Conservation (phyloP, 2,888 invertebrate genomes). For the Eupeodes latifasciatus region DNA sequence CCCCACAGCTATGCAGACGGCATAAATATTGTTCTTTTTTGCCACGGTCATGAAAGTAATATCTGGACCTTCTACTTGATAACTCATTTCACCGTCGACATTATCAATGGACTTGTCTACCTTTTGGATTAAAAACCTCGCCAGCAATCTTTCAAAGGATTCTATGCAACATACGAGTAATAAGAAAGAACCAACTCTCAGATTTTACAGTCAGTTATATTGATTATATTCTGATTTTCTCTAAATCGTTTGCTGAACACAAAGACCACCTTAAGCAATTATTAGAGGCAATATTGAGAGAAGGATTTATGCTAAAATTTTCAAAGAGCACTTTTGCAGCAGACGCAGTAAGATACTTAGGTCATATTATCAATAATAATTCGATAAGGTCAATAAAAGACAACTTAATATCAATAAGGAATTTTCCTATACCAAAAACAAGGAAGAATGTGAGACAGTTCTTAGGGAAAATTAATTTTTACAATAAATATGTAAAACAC, state of each 20-base stretch:
- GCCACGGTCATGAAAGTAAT: too few relatives aligned
- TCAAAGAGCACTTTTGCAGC: neutral
- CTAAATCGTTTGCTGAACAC: slow-evolving; percentile 1
- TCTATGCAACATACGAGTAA: slow-evolving; percentile 71
- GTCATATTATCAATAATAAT: slow-evolving; percentile 1
- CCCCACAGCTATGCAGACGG: too few relatives aligned
- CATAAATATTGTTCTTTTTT: too few relatives aligned
- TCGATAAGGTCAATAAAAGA: neutral
- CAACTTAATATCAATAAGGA: slow-evolving; percentile 5
- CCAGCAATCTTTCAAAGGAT: slow-evolving; percentile 74
- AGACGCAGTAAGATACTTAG: neutral
- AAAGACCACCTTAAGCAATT: too few relatives aligned
- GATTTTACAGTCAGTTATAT: slow-evolving; percentile 68
- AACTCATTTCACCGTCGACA: too few relatives aligned
- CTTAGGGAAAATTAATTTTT: slow-evolving; percentile 34
- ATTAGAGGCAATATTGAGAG: neutral
- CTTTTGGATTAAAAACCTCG: too few relatives aligned
- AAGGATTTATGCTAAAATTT: too few relatives aligned
- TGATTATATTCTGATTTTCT: slow-evolving; percentile 75
- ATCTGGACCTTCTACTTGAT: too few relatives aligned
- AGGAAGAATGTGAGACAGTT: slow-evolving; percentile 7
- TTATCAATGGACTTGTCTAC: too few relatives aligned
- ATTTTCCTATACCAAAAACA: too few relatives aligned
- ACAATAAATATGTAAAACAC: slow-evolving; percentile 69
- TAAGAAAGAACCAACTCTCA: slow-evolving; percentile 61